These are phyloP conservation scores for Harpalus rubripes DNA, from an alignment of 2,888 invertebrate species.

Conservation along the genomic window DNA sequence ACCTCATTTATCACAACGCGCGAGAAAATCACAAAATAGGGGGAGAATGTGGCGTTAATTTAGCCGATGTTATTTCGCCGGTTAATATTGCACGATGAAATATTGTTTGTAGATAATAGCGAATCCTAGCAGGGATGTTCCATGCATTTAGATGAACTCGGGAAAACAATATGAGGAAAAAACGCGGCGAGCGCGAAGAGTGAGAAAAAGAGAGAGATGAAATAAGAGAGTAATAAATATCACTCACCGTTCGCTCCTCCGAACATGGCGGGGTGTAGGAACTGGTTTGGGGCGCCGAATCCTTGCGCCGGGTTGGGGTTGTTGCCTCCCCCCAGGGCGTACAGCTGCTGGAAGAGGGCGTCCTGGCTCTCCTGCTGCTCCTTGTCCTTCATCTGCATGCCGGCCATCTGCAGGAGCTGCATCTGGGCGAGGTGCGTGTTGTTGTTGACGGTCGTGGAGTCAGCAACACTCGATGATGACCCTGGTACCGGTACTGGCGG, in stretches of 20 bases:
- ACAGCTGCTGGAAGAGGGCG: constrained; percentile 81
- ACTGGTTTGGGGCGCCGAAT: constrained; percentile 78
- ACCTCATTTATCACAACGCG: constrained; percentile 60
- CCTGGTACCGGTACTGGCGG: constrained; percentile 80
- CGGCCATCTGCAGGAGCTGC: constrained; percentile 81
- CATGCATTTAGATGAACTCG: constrained; percentile 64
- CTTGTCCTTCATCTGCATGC: constrained; percentile 78
- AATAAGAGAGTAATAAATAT: constrained; percentile 67
- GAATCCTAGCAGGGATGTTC: constrained; percentile 50
- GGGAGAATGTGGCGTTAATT: constrained; percentile 56
- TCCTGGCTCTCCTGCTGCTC: constrained; percentile 75
- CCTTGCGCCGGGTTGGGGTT: constrained; percentile 76
- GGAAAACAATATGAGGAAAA: constrained; percentile 49
- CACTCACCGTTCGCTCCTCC: constrained; percentile 79
- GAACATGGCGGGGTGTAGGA: constrained; percentile 82
- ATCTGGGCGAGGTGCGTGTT: constrained; percentile 80
- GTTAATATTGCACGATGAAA: constrained; percentile 66
- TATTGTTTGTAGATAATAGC: constrained; percentile 66
- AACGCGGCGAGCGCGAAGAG: constrained; percentile 25
- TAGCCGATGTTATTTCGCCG: constrained; percentile 55
- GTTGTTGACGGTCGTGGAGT: constrained; percentile 78
- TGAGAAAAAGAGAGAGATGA: constrained; percentile 55
- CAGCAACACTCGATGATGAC: constrained; percentile 77
- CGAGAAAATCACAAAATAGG: constrained; percentile 49
- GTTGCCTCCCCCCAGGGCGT: constrained; percentile 76